Evolutionary conservation across 2,113 vertebrate species (phyloP), one percentile per base, ranked within the genome.

Genomic region (Glaucomys volans): DNA sequence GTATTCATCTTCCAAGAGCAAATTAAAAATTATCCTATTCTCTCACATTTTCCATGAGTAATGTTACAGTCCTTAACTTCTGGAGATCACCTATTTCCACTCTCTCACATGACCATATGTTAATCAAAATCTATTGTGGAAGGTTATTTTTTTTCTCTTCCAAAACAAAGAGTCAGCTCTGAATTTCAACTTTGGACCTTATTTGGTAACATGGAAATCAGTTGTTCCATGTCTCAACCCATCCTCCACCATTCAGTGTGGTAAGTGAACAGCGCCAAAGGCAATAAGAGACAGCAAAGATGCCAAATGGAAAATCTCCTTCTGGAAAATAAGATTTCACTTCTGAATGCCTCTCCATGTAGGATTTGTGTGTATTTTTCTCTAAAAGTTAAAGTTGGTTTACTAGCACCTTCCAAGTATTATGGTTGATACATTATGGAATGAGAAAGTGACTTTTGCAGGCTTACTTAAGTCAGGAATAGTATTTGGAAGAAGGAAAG

Each of bases 41-140:
- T 94, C 82, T 67, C 77, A 66, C 62, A 47, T 92, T 94, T 92
- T 77, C 57, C 42, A 72, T 64, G 75, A 94, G 30, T 81, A 77
- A 72, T 40, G 26, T 64, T 74, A 87, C 5, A 50, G 50, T 62
- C 64, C 59, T 83, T n/a, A 88, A 83, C 32, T 87, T 92, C 35
- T 26, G 64, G 47, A 76, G 50, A 52, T 0, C 11, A 37, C 22
- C 44, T 87, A 22, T 40, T 50, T n/a, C 30, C 35, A 71, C 28
- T 37, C 54, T 90, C 75, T 86, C 59, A 37, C 20, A 40, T 32
- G 32, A 28, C 14, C 42, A 54, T 50, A 82, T 66, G 52, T 77
- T 71, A 76, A 91, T 71, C 26, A 40, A 84, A 89, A 74, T 92
- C 44, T 10, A 14, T 28, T 44, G 22, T 62, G 35, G 40, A 64